phyloP scores from a whole-genome alignment of 2,113 vertebrate genomes.

The Phyllostomus hastatus region DNA sequence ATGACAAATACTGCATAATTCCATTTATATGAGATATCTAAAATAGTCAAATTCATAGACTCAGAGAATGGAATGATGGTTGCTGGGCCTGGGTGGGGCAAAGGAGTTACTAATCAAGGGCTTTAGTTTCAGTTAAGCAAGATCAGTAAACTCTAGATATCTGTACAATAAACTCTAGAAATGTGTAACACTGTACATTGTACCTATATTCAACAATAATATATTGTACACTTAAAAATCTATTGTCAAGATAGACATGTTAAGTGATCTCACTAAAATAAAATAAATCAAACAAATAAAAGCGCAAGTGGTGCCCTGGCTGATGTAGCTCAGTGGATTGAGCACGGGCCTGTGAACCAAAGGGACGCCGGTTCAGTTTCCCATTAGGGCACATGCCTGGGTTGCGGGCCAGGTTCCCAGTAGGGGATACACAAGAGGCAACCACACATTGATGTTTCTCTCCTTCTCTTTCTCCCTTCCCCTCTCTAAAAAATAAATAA shows the following conservation, averaged over 20 bases:
- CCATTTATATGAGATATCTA: background rate
- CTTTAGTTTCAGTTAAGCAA: background rate
- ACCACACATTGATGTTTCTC: too few species aligned
- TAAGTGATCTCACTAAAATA: background rate
- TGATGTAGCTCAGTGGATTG: too few species aligned
- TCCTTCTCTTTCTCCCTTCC: too few species aligned
- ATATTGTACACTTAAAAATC: background rate
- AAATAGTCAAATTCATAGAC: background rate
- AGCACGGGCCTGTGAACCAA: too few species aligned
- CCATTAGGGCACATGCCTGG: too few species aligned
- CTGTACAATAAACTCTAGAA: background rate
- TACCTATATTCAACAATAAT: background rate
- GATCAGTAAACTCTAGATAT: background rate
- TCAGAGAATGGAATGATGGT: background rate
- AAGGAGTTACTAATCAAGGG: background rate
- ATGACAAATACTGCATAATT: background rate
- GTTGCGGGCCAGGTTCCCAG: too few species aligned
- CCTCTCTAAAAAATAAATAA: too few species aligned
- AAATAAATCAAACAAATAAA: background rate
- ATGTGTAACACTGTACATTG: background rate
- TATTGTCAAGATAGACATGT: background rate
- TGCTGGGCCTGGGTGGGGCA: background rate
- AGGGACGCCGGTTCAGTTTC: too few species aligned
- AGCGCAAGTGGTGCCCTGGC: too few species aligned
- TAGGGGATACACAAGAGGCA: too few species aligned